A percentile compares a stretch with the other conserved stretches of the same genome.
Evolutionary conservation across 2,113 vertebrate species (phyloP).

Genomic region (Urocynchramus pylzowi): DNA sequence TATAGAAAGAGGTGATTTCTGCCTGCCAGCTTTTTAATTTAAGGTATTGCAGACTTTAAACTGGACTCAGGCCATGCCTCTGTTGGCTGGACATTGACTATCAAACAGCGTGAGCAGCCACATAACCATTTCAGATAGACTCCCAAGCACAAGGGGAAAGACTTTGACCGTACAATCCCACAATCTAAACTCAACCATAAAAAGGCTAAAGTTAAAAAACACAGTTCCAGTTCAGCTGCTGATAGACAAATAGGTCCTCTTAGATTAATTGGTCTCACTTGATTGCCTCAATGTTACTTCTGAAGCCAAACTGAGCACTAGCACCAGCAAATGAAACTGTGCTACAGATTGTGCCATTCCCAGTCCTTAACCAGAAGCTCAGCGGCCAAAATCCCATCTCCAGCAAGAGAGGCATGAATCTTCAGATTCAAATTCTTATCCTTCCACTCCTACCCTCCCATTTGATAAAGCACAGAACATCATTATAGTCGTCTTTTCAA

Average conservation of each 20-base stretch:
- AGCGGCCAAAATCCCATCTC: background rate
- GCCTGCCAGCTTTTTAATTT: background rate
- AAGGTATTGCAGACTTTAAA: background rate
- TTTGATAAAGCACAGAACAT: conserved; percentile 27
- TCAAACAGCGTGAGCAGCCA: background rate
- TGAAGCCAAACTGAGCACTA: background rate
- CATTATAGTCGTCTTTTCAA: background rate
- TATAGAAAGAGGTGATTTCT: background rate
- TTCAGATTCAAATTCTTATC: background rate
- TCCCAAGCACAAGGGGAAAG: background rate
- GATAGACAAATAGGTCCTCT: background rate
- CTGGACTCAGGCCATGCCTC: background rate
- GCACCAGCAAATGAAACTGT: background rate
- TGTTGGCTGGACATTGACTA: background rate
- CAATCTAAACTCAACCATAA: background rate
- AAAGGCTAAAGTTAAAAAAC: background rate
- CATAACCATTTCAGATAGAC: background rate
- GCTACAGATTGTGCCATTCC: fast-evolving
- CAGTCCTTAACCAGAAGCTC: background rate
- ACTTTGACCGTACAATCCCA: background rate
- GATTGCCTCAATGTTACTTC: background rate
- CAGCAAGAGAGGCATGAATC: background rate
- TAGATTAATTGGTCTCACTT: background rate
- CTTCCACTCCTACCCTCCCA: background rate
- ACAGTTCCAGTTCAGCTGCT: background rate